phyloP scores from a whole-genome alignment of 2,888 invertebrate genomes.

The Drosophila austrosaltans region DNA sequence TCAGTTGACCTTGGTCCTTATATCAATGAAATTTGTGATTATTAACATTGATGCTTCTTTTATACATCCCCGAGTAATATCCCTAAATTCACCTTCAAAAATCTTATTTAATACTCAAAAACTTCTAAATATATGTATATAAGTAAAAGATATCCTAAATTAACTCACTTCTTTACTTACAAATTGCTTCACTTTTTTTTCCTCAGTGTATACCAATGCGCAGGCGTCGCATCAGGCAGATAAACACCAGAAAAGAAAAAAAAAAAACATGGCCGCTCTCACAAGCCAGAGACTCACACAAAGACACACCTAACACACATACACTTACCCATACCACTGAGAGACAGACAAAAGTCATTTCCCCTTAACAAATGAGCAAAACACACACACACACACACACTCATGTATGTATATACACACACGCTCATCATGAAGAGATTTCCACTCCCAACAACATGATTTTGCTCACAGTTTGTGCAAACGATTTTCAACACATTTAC shows the following conservation, averaged over 20 bases:
- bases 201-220: conserved; percentile 57
- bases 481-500: conserved; percentile 81
- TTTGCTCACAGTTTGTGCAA: conserved; percentile 76
- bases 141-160: no score
- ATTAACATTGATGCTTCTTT: no score
- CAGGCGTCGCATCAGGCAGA: conserved; percentile 54
- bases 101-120: no score
- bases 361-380: conserved; percentile 77
- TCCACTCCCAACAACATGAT: conserved; percentile 35
- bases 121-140: no score
- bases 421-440: conserved; percentile 34
- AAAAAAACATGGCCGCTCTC: conserved; percentile 76
- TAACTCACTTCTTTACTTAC: no score
- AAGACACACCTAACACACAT: conserved; percentile 24
- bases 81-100: no score
- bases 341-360: conserved; percentile 77
- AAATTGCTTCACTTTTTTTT: conserved; percentile 18
- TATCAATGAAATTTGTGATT: no score
- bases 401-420: background rate
- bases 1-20: no score
- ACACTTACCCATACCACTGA: conserved; percentile 22
- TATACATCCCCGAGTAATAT: no score
- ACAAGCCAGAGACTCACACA: conserved; percentile 45
- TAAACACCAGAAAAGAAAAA: conserved; percentile 24
- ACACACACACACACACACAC: conserved; percentile 28